Evolutionary conservation across 2,797 vertebrate species (phyloP).

Genomic region (Poecilia picta): DNA sequence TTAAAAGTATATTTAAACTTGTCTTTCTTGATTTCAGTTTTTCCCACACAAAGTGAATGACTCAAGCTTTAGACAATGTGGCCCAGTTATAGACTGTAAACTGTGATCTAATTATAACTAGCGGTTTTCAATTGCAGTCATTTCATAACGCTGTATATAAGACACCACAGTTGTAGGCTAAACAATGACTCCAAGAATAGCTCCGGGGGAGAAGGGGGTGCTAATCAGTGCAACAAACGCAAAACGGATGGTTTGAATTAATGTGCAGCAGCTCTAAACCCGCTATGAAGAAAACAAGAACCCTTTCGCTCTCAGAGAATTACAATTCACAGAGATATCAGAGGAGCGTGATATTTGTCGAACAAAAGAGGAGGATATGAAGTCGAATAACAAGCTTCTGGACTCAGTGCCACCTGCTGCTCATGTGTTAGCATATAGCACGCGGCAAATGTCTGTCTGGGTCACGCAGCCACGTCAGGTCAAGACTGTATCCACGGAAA

Average conservation of each 20-base stretch:
- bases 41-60: neutral
- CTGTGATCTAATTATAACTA: conserved; percentile 62
- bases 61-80: neutral
- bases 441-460: conserved; percentile 63
- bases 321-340: conserved; percentile 16
- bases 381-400: conserved; percentile 63
- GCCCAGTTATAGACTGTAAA: conserved; percentile 20
- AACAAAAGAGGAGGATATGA: conserved; percentile 60
- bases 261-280: conserved; percentile 2
- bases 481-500: conserved; percentile 68
- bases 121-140: conserved; percentile 56
- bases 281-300: conserved; percentile 12
- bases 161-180: conserved; percentile 27
- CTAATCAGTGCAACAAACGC: conserved; percentile 52
- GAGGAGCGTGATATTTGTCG: conserved; percentile 22
- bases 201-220: conserved; percentile 8
- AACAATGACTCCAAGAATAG: conserved; percentile 50
- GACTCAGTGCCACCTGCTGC: conserved; percentile 67
- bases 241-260: conserved; percentile 39
- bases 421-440: conserved; percentile 69
- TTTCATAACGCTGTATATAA: conserved; percentile 54
- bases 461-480: conserved; percentile 60
- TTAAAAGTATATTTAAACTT: neutral
- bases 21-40: neutral
- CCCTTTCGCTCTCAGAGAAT: conserved; percentile 9